Evolutionary conservation across 2,797 vertebrate genomes (phyloP).

Genomic region (Pangasius sanitwongsei): DNA sequence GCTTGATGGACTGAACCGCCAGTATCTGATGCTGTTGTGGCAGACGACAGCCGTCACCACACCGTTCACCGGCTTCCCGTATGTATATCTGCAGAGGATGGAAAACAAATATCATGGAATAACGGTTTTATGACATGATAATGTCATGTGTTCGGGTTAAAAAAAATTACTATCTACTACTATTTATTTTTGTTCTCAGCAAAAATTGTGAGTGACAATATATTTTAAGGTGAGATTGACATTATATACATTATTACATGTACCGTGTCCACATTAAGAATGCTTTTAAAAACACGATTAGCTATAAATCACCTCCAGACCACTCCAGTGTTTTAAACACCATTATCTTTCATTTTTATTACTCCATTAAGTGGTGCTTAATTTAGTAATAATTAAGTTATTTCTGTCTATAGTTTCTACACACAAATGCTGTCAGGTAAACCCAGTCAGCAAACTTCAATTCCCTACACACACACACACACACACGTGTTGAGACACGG

Average conservation of each 20-base stretch:
- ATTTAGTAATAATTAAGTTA: too few species aligned
- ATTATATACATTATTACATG: neutral
- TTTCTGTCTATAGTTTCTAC: neutral
- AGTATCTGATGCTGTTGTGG: neutral
- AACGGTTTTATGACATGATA: neutral
- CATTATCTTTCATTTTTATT: neutral
- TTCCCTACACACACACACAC: too few species aligned
- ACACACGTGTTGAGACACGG: too few species aligned
- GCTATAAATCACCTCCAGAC: neutral
- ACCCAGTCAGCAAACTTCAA: too few species aligned
- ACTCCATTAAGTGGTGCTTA: neutral
- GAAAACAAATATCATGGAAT: neutral
- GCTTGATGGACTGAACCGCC: fast-evolving
- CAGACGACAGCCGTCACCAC: conserved; percentile 64
- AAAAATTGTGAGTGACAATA: neutral
- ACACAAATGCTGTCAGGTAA: too few species aligned
- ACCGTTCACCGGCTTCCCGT: conserved; percentile 74
- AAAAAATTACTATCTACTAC: too few species aligned
- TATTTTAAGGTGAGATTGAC: neutral
- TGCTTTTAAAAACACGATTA: neutral
- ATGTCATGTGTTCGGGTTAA: neutral
- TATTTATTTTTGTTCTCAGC: too few species aligned
- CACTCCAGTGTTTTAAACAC: neutral
- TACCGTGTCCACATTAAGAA: neutral
- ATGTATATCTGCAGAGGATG: conserved; percentile 71